Evolutionary conservation across 2,797 vertebrate genomes (phyloP), one percentile per base, ranked within the genome.

Genomic region (Siniperca scherzeri): DNA sequence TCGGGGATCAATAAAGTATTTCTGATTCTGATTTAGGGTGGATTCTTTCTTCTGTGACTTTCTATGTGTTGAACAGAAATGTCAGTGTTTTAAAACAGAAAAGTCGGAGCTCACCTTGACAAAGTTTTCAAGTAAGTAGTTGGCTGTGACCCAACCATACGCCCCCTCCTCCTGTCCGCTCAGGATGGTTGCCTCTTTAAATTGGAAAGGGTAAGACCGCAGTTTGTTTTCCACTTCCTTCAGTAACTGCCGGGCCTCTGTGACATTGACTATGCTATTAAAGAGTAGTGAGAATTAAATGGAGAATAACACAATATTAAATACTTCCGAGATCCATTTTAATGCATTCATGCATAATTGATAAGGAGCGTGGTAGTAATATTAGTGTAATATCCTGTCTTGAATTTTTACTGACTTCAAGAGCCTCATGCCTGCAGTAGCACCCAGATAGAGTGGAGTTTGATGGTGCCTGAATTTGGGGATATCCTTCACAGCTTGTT

Each of bases 71-170:
- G 27, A 30, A 30, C 6, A 66, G 64, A n/a, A 60, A 16, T 4
- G 19, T 50, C 17, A 17, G 2, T 48, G 30, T 42, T 42, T 30
- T 10, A 33, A 55, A 40, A n/a, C 21, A 8, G 4, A 21, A 40
- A 12, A 66, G 50, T 56, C 7, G 22, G 0, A 53, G 7, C 48
- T 60, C 56, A 98, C 98, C 97, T 98, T 96, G 27, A 96, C 91
- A 78, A 98, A 96, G 84, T 94, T 96, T 36, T 96, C 95, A 70
- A 97, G 93, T 27, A 98, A 79, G 75, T 98, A 98, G 93, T 98
- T 98, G 87, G 96, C 93, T 0, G 97, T 98, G 90, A 98, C 95
- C 97, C 97, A 98, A 42, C 96, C 97, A 0, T 96, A 97, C 0
- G 95, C 93, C 0, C 97, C 97, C 88, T 98, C 97, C 0, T 96